Evolutionary conservation across 2,113 vertebrate genomes (phyloP).

Genomic region (Arizona elegans): DNA sequence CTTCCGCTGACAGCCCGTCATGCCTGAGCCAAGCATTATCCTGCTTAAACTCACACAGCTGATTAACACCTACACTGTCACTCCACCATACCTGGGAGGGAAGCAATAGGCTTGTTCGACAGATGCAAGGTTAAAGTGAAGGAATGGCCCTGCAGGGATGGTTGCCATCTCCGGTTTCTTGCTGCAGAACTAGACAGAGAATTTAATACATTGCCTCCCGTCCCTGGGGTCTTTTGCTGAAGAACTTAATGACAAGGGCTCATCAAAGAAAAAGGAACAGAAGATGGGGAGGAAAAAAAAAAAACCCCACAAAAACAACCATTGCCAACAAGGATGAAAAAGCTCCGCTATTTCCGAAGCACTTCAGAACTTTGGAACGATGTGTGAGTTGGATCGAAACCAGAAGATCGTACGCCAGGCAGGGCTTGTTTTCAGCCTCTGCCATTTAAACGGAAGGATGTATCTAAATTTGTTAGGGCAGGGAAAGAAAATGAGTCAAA

Average conservation of each 20-base stretch:
- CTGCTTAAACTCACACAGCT: constrained; percentile 38
- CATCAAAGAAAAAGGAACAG: neutral
- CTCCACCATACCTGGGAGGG: constrained; percentile 29
- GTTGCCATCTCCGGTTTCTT: constrained; percentile 9
- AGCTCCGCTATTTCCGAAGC: neutral
- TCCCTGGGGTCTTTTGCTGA: constrained; percentile 10
- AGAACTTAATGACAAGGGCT: neutral
- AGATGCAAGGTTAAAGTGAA: constrained; percentile 32
- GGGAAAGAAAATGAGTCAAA: neutral
- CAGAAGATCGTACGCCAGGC: neutral
- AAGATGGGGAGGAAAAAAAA: neutral
- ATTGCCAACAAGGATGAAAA: neutral
- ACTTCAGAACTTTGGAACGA: neutral
- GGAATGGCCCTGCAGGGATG: constrained; percentile 11
- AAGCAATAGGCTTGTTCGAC: constrained; percentile 41
- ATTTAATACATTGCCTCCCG: constrained; percentile 1
- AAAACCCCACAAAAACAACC: neutral
- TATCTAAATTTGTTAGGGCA: neutral
- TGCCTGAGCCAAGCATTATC: constrained; percentile 35
- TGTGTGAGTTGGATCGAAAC: neutral
- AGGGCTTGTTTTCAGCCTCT: neutral
- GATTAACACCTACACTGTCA: constrained; percentile 55
- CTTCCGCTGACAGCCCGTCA: constrained; percentile 51
- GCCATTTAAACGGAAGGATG: neutral
- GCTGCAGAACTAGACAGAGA: neutral